A percentile compares a stretch with the other conserved stretches of the same genome.
These are phyloP conservation scores for Campylomormyrus numenius DNA, from an alignment of 2,113 vertebrate species.

Conservation along the genomic window DNA sequence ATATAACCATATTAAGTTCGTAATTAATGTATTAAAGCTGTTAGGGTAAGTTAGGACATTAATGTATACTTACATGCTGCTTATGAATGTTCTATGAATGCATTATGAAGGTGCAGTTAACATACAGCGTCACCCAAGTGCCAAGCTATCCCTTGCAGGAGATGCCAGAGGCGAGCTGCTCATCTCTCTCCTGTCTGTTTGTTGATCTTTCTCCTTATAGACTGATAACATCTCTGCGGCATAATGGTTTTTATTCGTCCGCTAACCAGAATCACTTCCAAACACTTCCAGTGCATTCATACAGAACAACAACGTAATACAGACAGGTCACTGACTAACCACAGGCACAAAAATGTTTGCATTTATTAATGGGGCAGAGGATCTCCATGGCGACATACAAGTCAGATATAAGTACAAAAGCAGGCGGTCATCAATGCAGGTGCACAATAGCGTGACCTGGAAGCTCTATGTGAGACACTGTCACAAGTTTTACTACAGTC, in stretches of 20 bases:
- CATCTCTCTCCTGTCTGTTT: neutral
- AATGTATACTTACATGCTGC: too few relatives aligned
- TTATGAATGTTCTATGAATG: too few relatives aligned
- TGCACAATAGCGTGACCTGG: neutral
- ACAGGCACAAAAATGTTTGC: neutral
- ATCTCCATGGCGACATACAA: neutral
- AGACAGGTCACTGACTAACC: neutral
- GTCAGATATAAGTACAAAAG: neutral
- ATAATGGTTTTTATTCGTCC: neutral
- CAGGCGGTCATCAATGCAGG: neutral
- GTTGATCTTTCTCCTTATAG: neutral
- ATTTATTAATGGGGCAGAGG: neutral
- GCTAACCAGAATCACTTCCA: neutral
- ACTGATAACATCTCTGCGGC: neutral
- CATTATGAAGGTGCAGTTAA: neutral
- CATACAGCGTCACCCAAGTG: neutral
- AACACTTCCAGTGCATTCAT: neutral
- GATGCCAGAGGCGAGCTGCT: neutral
- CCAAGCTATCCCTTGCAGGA: neutral
- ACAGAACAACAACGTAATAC: neutral
- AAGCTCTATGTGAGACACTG: neutral
- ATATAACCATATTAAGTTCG: neutral
- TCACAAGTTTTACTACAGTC: neutral
- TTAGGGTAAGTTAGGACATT: too few relatives aligned
- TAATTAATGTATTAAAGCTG: neutral